Base-by-base conservation (phyloP, 2,797 vertebrate species). In the Poecilia picta region DNA sequence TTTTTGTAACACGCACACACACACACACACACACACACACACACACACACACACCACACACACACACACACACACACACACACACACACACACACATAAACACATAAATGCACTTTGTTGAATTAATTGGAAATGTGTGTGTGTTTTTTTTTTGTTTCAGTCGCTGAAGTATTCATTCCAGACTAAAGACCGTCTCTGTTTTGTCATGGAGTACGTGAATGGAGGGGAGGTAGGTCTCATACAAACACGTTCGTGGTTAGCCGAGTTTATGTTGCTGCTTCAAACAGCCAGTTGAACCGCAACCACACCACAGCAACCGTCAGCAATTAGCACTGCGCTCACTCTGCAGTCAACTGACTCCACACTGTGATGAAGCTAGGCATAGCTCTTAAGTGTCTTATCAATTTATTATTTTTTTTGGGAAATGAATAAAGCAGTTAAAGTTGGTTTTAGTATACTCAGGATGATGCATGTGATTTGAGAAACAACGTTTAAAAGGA, bases 91-190 rank as follows among this genome's bases (percentile, higher is more conserved):
- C 23, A n/a, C 25, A 31, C 55, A 1, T 15, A 25, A 10, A 57
- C 31, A 66, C 18, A 36, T 23, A 11, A 66, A 66, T 23, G 36
- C 49, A 73, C 23, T n/a, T 1, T 74, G 33, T 13, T 53, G n/a
- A 49, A 62, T 43, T 51, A 16, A 46, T 23, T n/a, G 41, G 1
- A 47, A 74, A 72, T 55, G 51, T 10, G 41, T 73, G 8, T 59
- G 4, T 55, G 5, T 68, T 15, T 81, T 47, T 8, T 8, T 96
- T 91, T 91, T 87, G 85, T 97, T 96, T 94, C 96, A 99, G 98
- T 98, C 98, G 85, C 95, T 99, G 96, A 99, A 99, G 96, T 99
- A 99, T 92, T 99, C 98, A 85, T 99, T 99, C 97, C 98, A 99
- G 95, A 99, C 98, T 90, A 99, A 99, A 96, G 98, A 99, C 93